phyloP scores from a whole-genome alignment of 2,888 invertebrate genomes.

The Drosophila flavopinicola region DNA sequence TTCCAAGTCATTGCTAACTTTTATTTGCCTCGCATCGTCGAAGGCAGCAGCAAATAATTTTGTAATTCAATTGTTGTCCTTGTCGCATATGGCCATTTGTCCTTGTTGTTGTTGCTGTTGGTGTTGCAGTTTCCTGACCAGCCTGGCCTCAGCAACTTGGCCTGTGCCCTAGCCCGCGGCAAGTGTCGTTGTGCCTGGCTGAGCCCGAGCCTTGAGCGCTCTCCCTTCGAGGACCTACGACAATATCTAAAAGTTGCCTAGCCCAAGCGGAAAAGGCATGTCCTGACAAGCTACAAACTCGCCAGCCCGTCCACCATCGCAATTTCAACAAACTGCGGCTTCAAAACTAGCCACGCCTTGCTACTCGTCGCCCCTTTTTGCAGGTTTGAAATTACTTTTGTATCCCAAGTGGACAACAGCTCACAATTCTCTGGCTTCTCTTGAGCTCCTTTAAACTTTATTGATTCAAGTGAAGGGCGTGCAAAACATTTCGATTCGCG shows the following conservation, averaged over 20 bases:
- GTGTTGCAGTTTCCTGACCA: slow-evolving; percentile 45
- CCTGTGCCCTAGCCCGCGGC: slow-evolving; percentile 27
- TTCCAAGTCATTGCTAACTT: slow-evolving; percentile 55
- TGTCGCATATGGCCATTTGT: slow-evolving; percentile 55
- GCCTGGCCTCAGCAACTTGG: slow-evolving; percentile 29
- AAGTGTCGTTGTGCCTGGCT: slow-evolving; percentile 46
- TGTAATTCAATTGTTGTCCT: slow-evolving; percentile 76
- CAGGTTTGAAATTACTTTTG: slow-evolving; percentile 50
- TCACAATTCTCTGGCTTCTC: slow-evolving; percentile 20
- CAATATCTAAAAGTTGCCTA: slow-evolving; percentile 66
- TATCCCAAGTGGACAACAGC: slow-evolving; percentile 35
- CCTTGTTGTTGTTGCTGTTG: slow-evolving; percentile 11
- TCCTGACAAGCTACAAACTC: slow-evolving; percentile 56
- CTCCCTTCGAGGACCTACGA: slow-evolving; percentile 73
- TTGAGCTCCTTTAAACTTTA: neutral
- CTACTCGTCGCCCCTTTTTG: slow-evolving; percentile 11
- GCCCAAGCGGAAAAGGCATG: slow-evolving; percentile 52
- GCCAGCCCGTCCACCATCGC: slow-evolving; percentile 1
- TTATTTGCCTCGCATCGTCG: slow-evolving; percentile 28
- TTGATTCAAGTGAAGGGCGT: no score
- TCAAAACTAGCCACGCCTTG: slow-evolving; percentile 9
- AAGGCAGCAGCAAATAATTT: slow-evolving; percentile 57
- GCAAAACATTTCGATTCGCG: no score
- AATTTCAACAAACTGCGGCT: slow-evolving; percentile 33
- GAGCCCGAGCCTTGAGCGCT: slow-evolving; percentile 38